A percentile compares a stretch with the other conserved stretches of the same genome.
These are phyloP conservation scores for Acropora tenuis DNA, from an alignment of 64 coral and sea anemone genomes.

Conservation along the genomic window DNA sequence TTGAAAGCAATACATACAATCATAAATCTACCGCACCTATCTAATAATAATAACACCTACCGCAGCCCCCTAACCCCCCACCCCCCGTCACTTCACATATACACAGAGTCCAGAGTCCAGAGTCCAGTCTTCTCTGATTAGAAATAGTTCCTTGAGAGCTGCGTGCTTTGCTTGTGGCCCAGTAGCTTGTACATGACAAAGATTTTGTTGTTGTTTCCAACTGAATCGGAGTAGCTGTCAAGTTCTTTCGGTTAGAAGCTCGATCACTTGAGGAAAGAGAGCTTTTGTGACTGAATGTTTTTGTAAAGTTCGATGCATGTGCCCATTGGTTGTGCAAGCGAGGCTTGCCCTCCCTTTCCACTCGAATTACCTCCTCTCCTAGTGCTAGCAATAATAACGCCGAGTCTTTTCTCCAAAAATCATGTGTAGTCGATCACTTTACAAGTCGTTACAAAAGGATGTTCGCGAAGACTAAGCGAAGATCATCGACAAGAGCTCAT, in stretches of 20 bases:
- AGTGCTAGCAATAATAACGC: conserved; percentile 7
- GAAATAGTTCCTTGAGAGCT: conserved; percentile 32
- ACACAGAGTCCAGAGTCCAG: too few species aligned
- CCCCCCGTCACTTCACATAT: too few species aligned
- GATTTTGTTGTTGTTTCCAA: neutral
- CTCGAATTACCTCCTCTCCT: conserved; percentile 6
- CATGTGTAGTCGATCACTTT: too few species aligned
- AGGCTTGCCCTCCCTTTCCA: conserved; percentile 18
- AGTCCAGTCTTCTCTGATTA: neutral
- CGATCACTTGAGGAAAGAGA: neutral
- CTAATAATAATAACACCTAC: too few species aligned
- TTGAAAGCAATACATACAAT: too few species aligned
- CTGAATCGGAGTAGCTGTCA: conserved; percentile 8
- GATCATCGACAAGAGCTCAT: too few species aligned
- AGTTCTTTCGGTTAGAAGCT: conserved; percentile 7
- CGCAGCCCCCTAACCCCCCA: too few species aligned
- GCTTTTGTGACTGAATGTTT: neutral
- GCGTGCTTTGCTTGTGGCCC: conserved; percentile 6
- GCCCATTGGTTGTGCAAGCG: conserved; percentile 17
- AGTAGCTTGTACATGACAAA: conserved; percentile 22
- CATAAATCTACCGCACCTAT: too few species aligned
- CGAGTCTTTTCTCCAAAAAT: conserved; percentile 3
- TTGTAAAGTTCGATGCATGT: neutral
- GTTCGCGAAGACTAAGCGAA: too few species aligned
- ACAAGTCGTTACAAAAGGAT: too few species aligned